Evolutionary conservation across 2,113 vertebrate genomes (phyloP).

Genomic region (Glareola pratincola): DNA sequence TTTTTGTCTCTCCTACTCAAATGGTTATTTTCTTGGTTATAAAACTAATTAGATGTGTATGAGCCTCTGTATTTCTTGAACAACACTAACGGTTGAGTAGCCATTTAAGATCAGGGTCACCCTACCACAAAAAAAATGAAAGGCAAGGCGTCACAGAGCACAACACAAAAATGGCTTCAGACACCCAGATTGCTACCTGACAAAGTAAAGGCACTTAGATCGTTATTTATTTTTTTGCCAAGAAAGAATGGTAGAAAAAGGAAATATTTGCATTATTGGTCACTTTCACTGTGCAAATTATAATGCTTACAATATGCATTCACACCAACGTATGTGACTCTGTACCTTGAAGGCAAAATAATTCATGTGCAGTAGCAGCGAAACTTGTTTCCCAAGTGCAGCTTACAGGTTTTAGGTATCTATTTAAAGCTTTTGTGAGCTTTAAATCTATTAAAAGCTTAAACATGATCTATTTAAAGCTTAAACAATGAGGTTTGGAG

Average conservation of each 20-base stretch:
- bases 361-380: neutral
- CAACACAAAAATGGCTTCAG: neutral
- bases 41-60: neutral
- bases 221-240: neutral
- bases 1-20: neutral
- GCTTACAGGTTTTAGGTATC: neutral
- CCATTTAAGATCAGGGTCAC: neutral
- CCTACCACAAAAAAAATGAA: neutral
- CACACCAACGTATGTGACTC: neutral
- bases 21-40: neutral
- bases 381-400: neutral
- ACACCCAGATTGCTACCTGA: neutral
- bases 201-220: neutral
- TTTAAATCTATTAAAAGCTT: too few relatives aligned
- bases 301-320: neutral
- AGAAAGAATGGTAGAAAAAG: neutral
- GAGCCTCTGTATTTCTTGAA: neutral
- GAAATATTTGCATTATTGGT: neutral
- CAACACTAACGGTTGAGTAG: neutral
- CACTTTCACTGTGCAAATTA: neutral
- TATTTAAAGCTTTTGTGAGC: neutral
- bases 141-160: neutral
- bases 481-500: neutral
- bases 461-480: too few relatives aligned
- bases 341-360: neutral